Conservation (phyloP, 2,113 vertebrate species). For the Tringa solitaria region DNA sequence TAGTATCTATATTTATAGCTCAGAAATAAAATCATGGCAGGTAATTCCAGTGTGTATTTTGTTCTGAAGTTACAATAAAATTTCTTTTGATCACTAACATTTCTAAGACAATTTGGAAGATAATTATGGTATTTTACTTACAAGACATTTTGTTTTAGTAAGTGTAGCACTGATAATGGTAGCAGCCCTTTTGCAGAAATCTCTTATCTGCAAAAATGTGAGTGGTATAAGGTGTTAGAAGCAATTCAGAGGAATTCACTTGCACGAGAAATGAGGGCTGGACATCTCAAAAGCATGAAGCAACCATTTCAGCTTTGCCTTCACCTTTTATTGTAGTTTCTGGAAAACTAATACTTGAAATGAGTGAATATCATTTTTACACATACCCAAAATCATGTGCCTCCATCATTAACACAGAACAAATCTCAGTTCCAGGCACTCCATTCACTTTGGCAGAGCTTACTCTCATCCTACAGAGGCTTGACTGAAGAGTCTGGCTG, state of each 20-base stretch:
- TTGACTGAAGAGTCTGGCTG: not conserved
- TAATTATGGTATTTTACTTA: not conserved
- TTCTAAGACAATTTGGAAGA: not conserved
- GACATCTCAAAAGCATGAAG: not conserved
- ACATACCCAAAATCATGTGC: not conserved
- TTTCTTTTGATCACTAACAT: not conserved
- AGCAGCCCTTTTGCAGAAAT: not conserved
- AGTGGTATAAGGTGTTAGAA: not conserved
- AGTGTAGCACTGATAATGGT: not conserved
- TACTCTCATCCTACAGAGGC: not conserved
- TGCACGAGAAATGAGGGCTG: not conserved
- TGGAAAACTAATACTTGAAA: not conserved
- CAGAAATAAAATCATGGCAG: not conserved
- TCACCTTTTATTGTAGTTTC: not conserved
- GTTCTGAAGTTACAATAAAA: not conserved
- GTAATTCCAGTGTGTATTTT: not conserved
- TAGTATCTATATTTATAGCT: not conserved
- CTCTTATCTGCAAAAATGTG: not conserved
- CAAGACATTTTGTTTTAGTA: not conserved
- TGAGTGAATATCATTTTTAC: not conserved
- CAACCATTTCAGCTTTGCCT: not conserved
- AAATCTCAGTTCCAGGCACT: not conserved
- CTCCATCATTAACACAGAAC: not conserved
- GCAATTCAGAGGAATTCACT: not conserved
- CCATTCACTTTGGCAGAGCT: not conserved